Evolutionary conservation across 1,140 invertebrate species (phyloP).

Genomic region (Prorops nasuta): DNA sequence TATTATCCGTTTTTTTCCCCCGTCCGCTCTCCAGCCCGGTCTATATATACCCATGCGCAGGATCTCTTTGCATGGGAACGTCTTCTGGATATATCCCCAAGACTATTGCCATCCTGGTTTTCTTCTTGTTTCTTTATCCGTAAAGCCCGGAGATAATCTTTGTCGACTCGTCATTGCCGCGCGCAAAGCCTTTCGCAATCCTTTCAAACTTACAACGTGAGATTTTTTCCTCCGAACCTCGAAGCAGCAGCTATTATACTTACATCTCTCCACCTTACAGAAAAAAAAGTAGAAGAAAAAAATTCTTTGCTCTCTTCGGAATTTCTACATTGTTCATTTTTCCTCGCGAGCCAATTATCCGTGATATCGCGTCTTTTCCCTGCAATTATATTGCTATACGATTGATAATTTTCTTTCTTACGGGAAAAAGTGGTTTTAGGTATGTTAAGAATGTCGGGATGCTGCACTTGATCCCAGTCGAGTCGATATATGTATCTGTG

Average conservation of each 20-base stretch:
- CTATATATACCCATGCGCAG: conserved; percentile 7
- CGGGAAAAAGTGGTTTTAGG: not conserved
- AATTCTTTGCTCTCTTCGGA: too few species aligned
- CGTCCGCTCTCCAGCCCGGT: conserved; percentile 14
- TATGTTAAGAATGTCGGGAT: not conserved
- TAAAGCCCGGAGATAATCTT: conserved; percentile 23
- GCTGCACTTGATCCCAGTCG: not conserved
- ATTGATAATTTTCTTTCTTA: not conserved
- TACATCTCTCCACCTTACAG: too few species aligned
- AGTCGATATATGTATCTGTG: too few species aligned
- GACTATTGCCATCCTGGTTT: conserved; percentile 16
- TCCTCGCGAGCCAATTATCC: too few species aligned
- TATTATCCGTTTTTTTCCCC: conserved; percentile 39
- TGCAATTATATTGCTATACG: too few species aligned
- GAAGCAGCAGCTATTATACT: too few species aligned
- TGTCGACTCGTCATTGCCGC: conserved; percentile 17
- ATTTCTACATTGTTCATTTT: too few species aligned
- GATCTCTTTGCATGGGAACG: conserved; percentile 34
- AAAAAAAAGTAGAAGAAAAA: too few species aligned
- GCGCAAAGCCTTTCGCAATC: conserved; percentile 36
- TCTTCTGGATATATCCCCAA: not conserved
- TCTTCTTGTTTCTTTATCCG: conserved; percentile 22
- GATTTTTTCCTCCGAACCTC: too few species aligned
- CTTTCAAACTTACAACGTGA: conserved; percentile 34
- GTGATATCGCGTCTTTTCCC: too few species aligned